phyloP scores from a whole-genome alignment of 2,888 invertebrate species.

The Cheilosia grossa region DNA sequence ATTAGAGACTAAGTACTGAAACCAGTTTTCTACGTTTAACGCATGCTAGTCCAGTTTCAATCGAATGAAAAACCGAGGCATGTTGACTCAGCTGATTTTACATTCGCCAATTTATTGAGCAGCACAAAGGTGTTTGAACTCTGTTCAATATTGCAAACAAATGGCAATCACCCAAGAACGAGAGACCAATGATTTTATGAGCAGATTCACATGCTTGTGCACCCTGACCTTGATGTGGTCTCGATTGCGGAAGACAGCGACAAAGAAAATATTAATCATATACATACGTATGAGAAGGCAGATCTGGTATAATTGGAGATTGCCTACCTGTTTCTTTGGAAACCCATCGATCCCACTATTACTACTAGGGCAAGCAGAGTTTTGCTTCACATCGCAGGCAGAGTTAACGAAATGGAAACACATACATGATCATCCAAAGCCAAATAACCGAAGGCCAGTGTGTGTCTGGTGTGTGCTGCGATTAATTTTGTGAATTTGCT shows the following conservation, averaged over 20 bases:
- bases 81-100: neutral
- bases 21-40: no score
- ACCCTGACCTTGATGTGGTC: constrained; percentile 1
- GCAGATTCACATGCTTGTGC: neutral
- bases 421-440: neutral
- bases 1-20: no score
- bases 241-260: constrained; percentile 41
- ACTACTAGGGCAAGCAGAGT: constrained; percentile 4
- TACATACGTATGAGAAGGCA: constrained; percentile 35
- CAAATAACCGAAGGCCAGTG: constrained; percentile 42
- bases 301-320: neutral
- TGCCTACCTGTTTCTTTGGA: constrained; percentile 24
- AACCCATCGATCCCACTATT: constrained; percentile 12
- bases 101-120: neutral
- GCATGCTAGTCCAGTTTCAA: no score
- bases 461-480: neutral
- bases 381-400: neutral
- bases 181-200: neutral
- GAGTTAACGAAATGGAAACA: neutral
- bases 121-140: constrained; percentile 44
- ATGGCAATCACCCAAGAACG: neutral
- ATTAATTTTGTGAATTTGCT: constrained; percentile 16
- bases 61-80: neutral
- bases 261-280: constrained; percentile 42
- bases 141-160: neutral